A percentile compares a stretch with the other conserved stretches of the same genome.
Conservation (phyloP, 2,113 vertebrate species). For the Gallinago media region DNA sequence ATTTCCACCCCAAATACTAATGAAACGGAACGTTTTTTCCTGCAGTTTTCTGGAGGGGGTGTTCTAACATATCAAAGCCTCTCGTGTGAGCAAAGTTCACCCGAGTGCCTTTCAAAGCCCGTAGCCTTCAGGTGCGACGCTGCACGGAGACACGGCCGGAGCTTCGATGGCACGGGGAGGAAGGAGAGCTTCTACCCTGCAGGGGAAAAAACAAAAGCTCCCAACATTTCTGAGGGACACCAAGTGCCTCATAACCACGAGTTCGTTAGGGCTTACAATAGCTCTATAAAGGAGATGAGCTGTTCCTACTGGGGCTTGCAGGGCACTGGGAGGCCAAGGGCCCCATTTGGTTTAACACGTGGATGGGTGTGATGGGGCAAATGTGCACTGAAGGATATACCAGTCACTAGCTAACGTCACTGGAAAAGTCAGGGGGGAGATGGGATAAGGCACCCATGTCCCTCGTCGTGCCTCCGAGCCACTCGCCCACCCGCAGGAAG, state of each 20-base stretch:
- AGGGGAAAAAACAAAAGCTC: not conserved
- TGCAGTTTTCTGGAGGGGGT: not conserved
- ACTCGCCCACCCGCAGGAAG: not conserved
- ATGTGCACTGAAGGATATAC: accelerated
- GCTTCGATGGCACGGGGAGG: accelerated
- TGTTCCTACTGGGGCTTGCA: accelerated
- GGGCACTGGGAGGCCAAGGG: not conserved
- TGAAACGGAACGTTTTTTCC: not conserved
- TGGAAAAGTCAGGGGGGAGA: not conserved
- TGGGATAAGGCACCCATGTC: not conserved
- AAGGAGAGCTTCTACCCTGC: not conserved
- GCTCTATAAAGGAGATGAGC: not conserved
- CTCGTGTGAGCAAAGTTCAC: accelerated
- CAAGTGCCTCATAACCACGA: not conserved
- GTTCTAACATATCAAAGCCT: not conserved
- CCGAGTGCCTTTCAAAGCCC: not conserved
- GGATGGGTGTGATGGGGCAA: not conserved
- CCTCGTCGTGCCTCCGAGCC: not conserved
- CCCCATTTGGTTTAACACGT: accelerated
- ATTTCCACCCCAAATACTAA: slow-evolving; percentile 9
- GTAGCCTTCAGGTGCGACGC: not conserved
- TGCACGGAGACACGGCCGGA: accelerated
- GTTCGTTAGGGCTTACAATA: not conserved
- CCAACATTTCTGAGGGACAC: not conserved
- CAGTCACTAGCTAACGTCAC: accelerated